Percentiles rank a stretch among this genome's conserved stretches.
Conservation (phyloP, 1,140 invertebrate genomes). For the Lucilia cuprina region DNA sequence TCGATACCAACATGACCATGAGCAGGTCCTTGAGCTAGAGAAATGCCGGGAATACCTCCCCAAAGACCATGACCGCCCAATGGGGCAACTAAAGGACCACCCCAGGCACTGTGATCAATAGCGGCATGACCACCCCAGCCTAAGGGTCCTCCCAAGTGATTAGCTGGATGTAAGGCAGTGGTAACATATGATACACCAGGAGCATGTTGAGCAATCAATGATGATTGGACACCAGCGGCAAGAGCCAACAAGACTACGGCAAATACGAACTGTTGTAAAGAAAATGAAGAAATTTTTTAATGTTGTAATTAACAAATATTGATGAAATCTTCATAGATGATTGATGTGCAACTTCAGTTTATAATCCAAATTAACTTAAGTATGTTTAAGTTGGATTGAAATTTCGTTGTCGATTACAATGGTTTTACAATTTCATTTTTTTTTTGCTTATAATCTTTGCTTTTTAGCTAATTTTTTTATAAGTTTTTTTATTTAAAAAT, state of each 20-base stretch:
- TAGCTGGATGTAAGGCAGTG: conserved; percentile 51
- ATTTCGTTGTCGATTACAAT: too few relatives aligned
- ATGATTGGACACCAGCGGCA: conserved; percentile 57
- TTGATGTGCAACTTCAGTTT: too few relatives aligned
- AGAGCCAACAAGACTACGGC: conserved; percentile 62
- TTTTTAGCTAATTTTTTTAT: too few relatives aligned
- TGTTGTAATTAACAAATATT: too few relatives aligned
- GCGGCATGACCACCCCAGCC: conserved; percentile 46
- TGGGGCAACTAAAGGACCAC: conserved; percentile 16
- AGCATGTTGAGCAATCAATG: conserved; percentile 44
- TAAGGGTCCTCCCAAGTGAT: conserved; percentile 43
- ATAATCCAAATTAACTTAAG: too few relatives aligned
- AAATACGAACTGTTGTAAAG: conserved; percentile 53
- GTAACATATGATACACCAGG: conserved; percentile 55
- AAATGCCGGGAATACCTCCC: conserved; percentile 53
- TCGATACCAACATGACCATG: conserved; percentile 35
- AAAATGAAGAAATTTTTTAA: neutral
- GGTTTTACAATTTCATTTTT: too few relatives aligned
- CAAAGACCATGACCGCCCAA: conserved; percentile 50
- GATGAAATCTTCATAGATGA: too few relatives aligned
- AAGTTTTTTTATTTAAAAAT: too few relatives aligned
- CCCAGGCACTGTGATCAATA: conserved; percentile 43
- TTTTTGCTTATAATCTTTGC: too few relatives aligned
- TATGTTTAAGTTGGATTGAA: too few relatives aligned
- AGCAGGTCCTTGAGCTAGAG: conserved; percentile 44